Evolutionary conservation across 37 sponge, comb jelly and placozoan genomes (phyloP), one percentile per base, ranked within the genome.

Genomic region (Hexactinellida sp.): DNA sequence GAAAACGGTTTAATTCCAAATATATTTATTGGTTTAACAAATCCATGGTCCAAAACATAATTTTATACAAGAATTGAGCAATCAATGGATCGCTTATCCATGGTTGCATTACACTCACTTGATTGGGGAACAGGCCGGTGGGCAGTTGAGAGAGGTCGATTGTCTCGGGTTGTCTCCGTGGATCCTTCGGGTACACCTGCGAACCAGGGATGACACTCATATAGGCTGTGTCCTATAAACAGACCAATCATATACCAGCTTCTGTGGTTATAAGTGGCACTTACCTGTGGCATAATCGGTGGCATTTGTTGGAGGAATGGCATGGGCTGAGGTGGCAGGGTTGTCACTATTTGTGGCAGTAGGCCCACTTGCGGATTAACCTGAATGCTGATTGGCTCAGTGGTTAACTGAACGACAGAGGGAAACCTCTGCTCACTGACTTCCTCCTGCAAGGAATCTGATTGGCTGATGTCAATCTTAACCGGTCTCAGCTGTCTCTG

Each of bases 301-400:
- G 47, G 47, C 76, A 63, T 63, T n/a, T 63, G 76, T 25, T 10
- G 30, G 76, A 21, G 76, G 76, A 25, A 63, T 10, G 76, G 76
- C 76, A 63, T 63, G 3, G 76, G 25, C 34, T 63, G 76, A n/a
- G 76, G 32, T 7, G 76, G 52, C 16, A 47, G 19, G 13, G 76
- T 23, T 10, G 76, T 63, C 28, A 63, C 30, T 32, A 63, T 63
- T 63, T 63, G 76, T 1, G 76, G 76, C 3, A 23, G 76, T 63
- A 63, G 76, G 76, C 76, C 76, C 13, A 63, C 30, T 63, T 63
- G 76, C 34, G 76, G 76, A n/a, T 63, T 63, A 63, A 63, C 76
- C 76, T 63, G 76, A 23, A 63, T 63, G 34, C 13, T 63, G 76
- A 63, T 63, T 63, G 76, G 76, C 76, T 63, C 76, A 63, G 76